Evolutionary conservation across 2,888 invertebrate genomes (phyloP), one percentile per base, ranked within the genome.

Genomic region (Acrocyrtus sp.): DNA sequence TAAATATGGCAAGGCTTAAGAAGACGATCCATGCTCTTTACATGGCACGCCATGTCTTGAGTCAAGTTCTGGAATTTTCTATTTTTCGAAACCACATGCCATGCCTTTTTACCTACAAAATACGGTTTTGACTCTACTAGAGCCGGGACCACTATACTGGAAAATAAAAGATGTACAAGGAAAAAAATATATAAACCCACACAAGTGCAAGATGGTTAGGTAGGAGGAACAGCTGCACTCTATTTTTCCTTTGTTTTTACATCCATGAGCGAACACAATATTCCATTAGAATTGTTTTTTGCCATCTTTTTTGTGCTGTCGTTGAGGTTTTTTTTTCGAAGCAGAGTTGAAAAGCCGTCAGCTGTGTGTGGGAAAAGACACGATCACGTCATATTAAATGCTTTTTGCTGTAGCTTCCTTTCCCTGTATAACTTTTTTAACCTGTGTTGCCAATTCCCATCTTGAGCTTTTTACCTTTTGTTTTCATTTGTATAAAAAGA

Each of bases 231-330:
- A n/a, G n/a, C n/a, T n/a, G n/a, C n/a, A n/a, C n/a, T n/a, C n/a
- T n/a, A 63, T 63, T 63, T 43, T 58, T 53, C 50, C 45, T 53
- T 69, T 69, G 51, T 65, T 65, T 65, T 53, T 65, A 54, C 50
- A 39, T 12, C 19, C 56, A 43, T n/a, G 27, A 26, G 45, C 41
- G 29, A 67, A 58, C 67, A 58, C 57, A 67, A 67, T 61, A 72
- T 67, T 67, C 72, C 72, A 72, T 72, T 72, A 72, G 72, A 72
- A 66, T 72, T 72, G n/a, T n/a, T n/a, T n/a, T n/a, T n/a, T n/a
- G n/a, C n/a, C n/a, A n/a, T n/a, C n/a, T n/a, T n/a, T n/a, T n/a
- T n/a, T n/a, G n/a, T n/a, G n/a, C n/a, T n/a, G n/a, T n/a, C n/a
- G n/a, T n/a, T n/a, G n/a, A n/a, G n/a, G n/a, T n/a, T n/a, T n/a